Conservation (phyloP, 2,888 invertebrate genomes). For the Melolontha melolontha region DNA sequence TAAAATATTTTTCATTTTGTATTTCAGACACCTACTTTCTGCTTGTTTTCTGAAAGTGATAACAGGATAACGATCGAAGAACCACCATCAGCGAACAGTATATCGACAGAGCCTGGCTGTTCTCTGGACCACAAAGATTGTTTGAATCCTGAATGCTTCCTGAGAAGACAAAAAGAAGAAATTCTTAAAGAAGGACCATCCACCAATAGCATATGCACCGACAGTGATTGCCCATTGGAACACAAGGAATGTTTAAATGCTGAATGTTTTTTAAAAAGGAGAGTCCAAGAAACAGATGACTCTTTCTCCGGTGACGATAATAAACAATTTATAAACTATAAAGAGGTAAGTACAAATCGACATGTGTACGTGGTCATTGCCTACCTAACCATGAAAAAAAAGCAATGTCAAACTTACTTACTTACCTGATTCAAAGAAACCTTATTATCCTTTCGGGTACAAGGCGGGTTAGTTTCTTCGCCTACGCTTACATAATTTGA, state of each 20-base stretch:
- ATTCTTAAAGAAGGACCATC: conserved; percentile 35
- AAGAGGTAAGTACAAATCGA: neutral
- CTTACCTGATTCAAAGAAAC: too few species aligned
- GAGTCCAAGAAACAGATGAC: neutral
- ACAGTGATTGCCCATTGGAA: conserved; percentile 38
- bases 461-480: too few species aligned
- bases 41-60: conserved; percentile 12
- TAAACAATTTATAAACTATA: neutral
- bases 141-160: conserved; percentile 37
- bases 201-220: conserved; percentile 40
- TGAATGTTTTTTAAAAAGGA: conserved; percentile 40
- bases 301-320: conserved; percentile 29
- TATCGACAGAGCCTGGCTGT: conserved; percentile 40
- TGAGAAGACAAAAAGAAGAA: conserved; percentile 12
- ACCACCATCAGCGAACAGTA: conserved; percentile 35
- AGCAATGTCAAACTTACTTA: too few species aligned
- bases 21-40: conserved; percentile 10
- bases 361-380: neutral
- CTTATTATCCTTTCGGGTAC: too few species aligned
- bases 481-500: too few species aligned
- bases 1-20: neutral
- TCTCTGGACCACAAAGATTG: conserved; percentile 42
- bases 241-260: conserved; percentile 41
- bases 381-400: neutral
- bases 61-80: conserved; percentile 24